Evolutionary conservation across 2,888 invertebrate species (phyloP).

Genomic region (Tenthredo mesomela): DNA sequence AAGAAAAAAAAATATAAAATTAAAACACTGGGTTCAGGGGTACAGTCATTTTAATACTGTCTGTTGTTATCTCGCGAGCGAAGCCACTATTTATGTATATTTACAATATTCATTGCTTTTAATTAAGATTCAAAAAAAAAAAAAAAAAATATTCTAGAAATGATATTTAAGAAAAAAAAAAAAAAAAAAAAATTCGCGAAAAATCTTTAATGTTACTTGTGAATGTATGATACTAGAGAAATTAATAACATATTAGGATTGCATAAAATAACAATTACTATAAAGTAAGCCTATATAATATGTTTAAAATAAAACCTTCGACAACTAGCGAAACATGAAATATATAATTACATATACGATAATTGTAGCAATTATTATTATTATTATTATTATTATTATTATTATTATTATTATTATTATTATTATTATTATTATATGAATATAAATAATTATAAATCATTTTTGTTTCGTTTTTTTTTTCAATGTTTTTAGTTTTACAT

Average conservation of each 20-base stretch:
- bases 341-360: slow-evolving; percentile 72
- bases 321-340: slow-evolving; percentile 72
- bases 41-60: slow-evolving; percentile 47
- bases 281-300: slow-evolving; percentile 52
- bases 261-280: slow-evolving; percentile 52
- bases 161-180: slow-evolving; percentile 55
- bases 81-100: slow-evolving; percentile 51
- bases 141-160: slow-evolving; percentile 54
- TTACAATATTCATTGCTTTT: slow-evolving; percentile 52
- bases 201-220: slow-evolving; percentile 65
- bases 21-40: slow-evolving; percentile 39
- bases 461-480: slow-evolving; percentile 60
- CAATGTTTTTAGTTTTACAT: slow-evolving; percentile 56
- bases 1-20: slow-evolving; percentile 40
- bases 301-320: slow-evolving; percentile 52
- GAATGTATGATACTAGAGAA: slow-evolving; percentile 74
- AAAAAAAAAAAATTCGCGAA: slow-evolving; percentile 56
- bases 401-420: slow-evolving; percentile 67
- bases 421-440: slow-evolving; percentile 65
- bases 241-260: slow-evolving; percentile 57
- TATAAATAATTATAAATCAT: slow-evolving; percentile 70
- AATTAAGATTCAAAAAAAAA: slow-evolving; percentile 51
- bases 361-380: slow-evolving; percentile 68
- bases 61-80: slow-evolving; percentile 48
- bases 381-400: slow-evolving; percentile 64